Base-by-base conservation (phyloP, 2,888 invertebrate genomes). In the Zaprionus obscuricornis region DNA sequence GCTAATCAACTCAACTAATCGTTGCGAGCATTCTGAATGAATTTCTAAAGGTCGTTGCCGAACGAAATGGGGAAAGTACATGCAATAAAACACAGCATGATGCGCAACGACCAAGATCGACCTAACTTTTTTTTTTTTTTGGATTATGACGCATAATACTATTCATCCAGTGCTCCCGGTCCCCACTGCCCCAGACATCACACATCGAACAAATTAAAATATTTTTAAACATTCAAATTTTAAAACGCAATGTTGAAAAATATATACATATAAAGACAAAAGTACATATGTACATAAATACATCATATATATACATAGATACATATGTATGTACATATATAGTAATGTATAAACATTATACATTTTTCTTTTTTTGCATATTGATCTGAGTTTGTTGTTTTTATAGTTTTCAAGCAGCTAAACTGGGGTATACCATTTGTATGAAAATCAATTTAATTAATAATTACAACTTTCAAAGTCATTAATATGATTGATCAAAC, bases 291-390 rank as follows among this genome's bases (percentile, higher is more conserved):
- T 3, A 34, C 16, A 34, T 34, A 16, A 4, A 34, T 13, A 16
- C 3, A 34, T 29, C 29, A 13, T 17, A 31, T 26, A 33, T 33
- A 11, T 17, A 56, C 14, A 14, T n/a, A 17, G 20, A 20, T 17
- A 17, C 27, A 18, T 13, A 27, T 37, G 13, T 20, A 6, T 18
- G 3, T 16, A 10, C 17, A 34, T 7, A 46, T 18, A 11, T 13
- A 33, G 13, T 29, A 29, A 20, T n/a, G n/a, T n/a, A 50, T 56
- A 31, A 52, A 67, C 49, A 63, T 20, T 50, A 18, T 14, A n/a
- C n/a, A 20, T 27, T 27, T 50, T 54, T 65, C 60, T 55, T 50
- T 66, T 77, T 78, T 77, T 66, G 70, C 68, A 68, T 64, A 67
- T 58, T 54, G 57, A 54, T 51, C 46, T 43, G 37, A 33, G 36